Evolutionary conservation across 2,797 vertebrate species (phyloP).

Genomic region (Setipinna tenuifilis): DNA sequence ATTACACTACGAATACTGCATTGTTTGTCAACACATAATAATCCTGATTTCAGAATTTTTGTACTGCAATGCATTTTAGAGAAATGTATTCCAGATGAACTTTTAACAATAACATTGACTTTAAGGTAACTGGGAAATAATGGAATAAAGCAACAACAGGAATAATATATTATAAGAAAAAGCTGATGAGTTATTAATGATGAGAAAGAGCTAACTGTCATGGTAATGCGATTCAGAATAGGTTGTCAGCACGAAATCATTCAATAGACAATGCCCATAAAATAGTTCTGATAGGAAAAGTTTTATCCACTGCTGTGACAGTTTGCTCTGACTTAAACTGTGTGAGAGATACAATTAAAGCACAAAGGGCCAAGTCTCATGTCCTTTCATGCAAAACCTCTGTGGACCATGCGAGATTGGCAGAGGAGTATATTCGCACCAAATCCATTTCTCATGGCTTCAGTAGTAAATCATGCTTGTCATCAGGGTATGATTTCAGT

Average conservation of each 20-base stretch:
- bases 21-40: background rate
- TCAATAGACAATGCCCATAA: background rate
- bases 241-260: background rate
- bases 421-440: background rate
- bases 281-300: background rate
- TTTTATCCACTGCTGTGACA: background rate
- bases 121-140: too few relatives aligned
- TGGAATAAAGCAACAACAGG: too few relatives aligned
- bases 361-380: background rate
- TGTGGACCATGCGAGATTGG: background rate
- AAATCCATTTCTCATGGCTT: slow-evolving; percentile 31
- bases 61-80: too few relatives aligned
- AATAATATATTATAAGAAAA: too few relatives aligned
- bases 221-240: background rate
- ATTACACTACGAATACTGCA: background rate
- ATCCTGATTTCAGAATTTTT: too few relatives aligned
- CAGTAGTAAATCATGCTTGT: slow-evolving; percentile 34
- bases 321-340: background rate
- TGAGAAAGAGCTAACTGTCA: too few relatives aligned
- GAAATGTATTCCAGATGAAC: too few relatives aligned
- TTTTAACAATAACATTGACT: too few relatives aligned
- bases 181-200: too few relatives aligned
- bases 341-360: background rate
- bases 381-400: background rate
- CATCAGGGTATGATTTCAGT: slow-evolving; percentile 42